Evolutionary conservation across 1,140 invertebrate genomes (phyloP), one percentile per base, ranked within the genome.

Genomic region (Copidosoma floridanum): DNA sequence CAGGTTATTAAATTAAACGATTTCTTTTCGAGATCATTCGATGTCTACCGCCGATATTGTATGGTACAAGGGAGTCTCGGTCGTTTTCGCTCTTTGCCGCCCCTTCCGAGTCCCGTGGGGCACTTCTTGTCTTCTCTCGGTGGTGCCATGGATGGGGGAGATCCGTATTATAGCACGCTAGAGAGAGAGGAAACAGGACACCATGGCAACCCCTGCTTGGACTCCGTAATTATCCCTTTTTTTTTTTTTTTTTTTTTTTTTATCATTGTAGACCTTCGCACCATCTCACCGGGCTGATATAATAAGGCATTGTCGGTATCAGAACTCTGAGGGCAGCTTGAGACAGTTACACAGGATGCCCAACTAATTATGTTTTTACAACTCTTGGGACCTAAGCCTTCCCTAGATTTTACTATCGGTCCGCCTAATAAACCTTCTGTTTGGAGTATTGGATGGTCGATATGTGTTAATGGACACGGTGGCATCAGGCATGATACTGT

Each of bases 1-100:
- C 70, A 71, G 72, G 69, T 75, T 75, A 75, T 75, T 74, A 74
- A 73, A 75, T 74, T 75, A 74, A 75, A 74, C 73, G 72, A 74
- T 73, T 73, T 70, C 68, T 70, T 66, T 71, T 69, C 35, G 24
- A 46, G 40, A 35, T 70, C 69, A 68, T 6, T 8, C 29, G 6
- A 12, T 6, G 12, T 6, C 6, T 6, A 32, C 6, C 6, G 29
- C 29, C 29, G 29, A 8, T 6, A 6, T 6, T 12, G 29, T 32
- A 6, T 32, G 6, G 12, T n/a, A 6, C 12, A 23, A 8, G 43
- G 20, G 24, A 23, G 18, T 23, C 5, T 5, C 20, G 18, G 24
- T 23, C 20, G 23, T 51, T 54, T 43, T 35, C 26, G 12, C 43
- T 18, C 18, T 40, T 24, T 14, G 11, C 7, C 24, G 16, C 50